These are phyloP conservation scores for Crotalus viridis DNA, from an alignment of 2,113 vertebrate genomes.

Conservation along the genomic window DNA sequence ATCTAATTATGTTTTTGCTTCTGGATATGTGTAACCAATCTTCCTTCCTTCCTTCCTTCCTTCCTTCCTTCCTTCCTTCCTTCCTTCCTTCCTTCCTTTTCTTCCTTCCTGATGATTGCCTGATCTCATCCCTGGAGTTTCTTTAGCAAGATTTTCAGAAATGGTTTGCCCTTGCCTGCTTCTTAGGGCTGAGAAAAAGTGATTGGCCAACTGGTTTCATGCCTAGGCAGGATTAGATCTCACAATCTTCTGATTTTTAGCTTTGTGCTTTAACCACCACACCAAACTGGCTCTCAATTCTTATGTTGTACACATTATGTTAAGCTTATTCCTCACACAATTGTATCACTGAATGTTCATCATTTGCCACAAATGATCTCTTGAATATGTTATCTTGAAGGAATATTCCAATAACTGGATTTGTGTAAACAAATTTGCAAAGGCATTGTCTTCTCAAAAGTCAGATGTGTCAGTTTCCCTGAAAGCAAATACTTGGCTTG, in stretches of 20 bases:
- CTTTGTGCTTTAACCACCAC: background rate
- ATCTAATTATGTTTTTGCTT: slow-evolving; percentile 65
- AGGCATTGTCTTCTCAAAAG: background rate
- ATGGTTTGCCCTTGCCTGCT: background rate
- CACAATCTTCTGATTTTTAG: background rate
- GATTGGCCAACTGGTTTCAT: background rate
- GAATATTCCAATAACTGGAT: slow-evolving; percentile 22
- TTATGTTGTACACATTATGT: slow-evolving; percentile 71
- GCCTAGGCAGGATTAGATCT: background rate
- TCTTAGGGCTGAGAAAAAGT: background rate
- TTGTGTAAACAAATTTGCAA: slow-evolving; percentile 53
- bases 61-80: no score
- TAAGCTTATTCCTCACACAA: slow-evolving; percentile 55
- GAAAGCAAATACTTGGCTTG: slow-evolving; percentile 30
- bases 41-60: background rate
- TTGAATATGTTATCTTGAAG: slow-evolving; percentile 13
- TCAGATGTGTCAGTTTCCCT: slow-evolving; percentile 26
- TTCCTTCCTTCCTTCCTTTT: background rate
- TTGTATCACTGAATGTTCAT: slow-evolving; percentile 55
- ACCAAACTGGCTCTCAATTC: slow-evolving; percentile 46
- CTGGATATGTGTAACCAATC: slow-evolving; percentile 52
- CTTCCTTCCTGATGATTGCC: background rate
- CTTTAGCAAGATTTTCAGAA: background rate
- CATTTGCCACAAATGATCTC: slow-evolving; percentile 52
- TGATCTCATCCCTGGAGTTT: background rate